Conservation (phyloP, 2,113 vertebrate species). For the Elephas maximus region DNA sequence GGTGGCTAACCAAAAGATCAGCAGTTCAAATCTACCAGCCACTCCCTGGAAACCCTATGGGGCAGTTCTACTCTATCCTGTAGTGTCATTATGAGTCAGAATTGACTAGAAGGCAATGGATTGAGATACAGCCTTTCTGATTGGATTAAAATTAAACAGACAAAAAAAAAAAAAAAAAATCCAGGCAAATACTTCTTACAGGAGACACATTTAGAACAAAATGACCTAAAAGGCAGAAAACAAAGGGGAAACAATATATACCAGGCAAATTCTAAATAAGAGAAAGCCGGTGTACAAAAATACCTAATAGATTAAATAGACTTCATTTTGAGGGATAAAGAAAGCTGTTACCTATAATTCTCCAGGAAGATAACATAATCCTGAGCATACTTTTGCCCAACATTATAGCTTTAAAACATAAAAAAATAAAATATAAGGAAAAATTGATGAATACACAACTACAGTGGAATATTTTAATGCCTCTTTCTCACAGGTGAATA, state of each 20-base stretch:
- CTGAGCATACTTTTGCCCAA: neutral
- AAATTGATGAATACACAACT: neutral
- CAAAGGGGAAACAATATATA: neutral
- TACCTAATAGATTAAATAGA: neutral
- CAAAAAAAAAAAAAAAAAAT: slow-evolving; percentile 15
- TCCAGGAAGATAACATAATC: neutral
- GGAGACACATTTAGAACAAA: neutral
- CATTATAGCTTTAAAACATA: neutral
- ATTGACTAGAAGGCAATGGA: too few relatives aligned
- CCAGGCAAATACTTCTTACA: neutral
- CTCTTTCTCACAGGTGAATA: slow-evolving; percentile 4
- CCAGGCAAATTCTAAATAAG: neutral
- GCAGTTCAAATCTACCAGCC: too few relatives aligned
- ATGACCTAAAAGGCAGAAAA: slow-evolving; percentile 4
- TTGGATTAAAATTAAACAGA: slow-evolving; percentile 13
- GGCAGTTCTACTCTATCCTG: too few relatives aligned
- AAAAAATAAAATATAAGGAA: slow-evolving; percentile 35
- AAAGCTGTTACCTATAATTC: neutral
- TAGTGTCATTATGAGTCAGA: too few relatives aligned
- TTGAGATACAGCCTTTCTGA: neutral
- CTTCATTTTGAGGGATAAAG: neutral
- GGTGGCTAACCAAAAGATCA: too few relatives aligned
- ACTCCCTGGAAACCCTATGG: too few relatives aligned
- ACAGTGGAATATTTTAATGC: neutral
- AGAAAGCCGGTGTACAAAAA: neutral